Percentiles rank a stretch among this genome's conserved stretches.
Evolutionary conservation across 2,797 vertebrate species (phyloP).

Genomic region (Chiloscyllium punctatum): DNA sequence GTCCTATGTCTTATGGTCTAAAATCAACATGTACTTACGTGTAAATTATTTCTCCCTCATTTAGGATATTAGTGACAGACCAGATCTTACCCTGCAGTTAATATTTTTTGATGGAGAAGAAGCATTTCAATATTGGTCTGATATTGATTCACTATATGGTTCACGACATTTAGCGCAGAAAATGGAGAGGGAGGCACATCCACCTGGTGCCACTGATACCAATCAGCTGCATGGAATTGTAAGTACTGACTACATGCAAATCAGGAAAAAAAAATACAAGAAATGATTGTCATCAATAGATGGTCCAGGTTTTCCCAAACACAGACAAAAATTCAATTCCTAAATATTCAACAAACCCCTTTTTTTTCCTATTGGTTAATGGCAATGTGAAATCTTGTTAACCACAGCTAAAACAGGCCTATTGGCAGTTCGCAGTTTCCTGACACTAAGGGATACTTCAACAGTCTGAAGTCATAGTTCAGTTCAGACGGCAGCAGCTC

Average conservation of each 20-base stretch:
- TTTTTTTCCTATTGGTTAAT: not conserved
- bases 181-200: slow-evolving; percentile 79
- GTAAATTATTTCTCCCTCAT: slow-evolving; percentile 10
- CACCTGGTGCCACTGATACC: slow-evolving; percentile 66
- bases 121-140: slow-evolving; percentile 80
- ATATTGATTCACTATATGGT: slow-evolving; percentile 85
- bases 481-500: no score
- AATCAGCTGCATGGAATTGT: slow-evolving; percentile 86
- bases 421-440: not conserved
- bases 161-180: slow-evolving; percentile 84
- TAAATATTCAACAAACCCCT: not conserved
- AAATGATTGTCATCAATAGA: not conserved
- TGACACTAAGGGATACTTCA: not conserved
- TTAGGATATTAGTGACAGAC: slow-evolving; percentile 41
- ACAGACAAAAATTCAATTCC: not conserved
- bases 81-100: slow-evolving; percentile 78
- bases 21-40: not conserved
- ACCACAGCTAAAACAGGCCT: not conserved
- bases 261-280: not conserved
- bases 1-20: no score
- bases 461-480: not conserved
- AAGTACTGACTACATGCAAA: slow-evolving; percentile 36
- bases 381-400: not conserved
- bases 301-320: not conserved
- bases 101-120: slow-evolving; percentile 98